phyloP scores from a whole-genome alignment of 2,888 invertebrate genomes.

The Xanthia icteritia region DNA sequence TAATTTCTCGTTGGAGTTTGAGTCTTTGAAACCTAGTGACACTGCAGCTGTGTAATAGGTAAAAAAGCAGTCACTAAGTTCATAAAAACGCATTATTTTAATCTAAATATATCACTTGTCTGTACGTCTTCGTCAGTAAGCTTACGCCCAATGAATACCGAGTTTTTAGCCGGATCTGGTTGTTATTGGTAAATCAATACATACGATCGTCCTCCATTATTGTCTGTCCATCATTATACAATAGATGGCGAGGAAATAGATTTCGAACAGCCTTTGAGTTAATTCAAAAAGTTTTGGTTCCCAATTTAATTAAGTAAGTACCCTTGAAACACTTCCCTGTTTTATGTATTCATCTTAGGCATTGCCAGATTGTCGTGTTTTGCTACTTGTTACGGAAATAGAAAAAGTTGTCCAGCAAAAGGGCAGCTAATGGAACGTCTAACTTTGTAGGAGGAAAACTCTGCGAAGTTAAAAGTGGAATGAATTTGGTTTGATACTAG shows the following conservation, averaged over 20 bases:
- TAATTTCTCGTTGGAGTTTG: no score
- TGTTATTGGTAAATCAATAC: slow-evolving; percentile 25
- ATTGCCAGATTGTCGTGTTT: background rate
- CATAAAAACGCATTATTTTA: background rate
- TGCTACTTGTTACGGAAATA: background rate
- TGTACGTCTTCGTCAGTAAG: background rate
- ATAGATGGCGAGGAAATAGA: slow-evolving; percentile 35
- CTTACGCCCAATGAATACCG: background rate
- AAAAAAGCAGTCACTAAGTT: background rate
- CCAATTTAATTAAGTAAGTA: slow-evolving; percentile 66
- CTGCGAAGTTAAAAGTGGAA: background rate
- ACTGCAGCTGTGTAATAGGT: no score
- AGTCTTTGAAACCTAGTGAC: no score
- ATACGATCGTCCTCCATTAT: slow-evolving; percentile 11
- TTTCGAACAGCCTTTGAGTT: slow-evolving; percentile 39
- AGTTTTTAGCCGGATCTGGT: background rate
- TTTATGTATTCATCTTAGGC: slow-evolving; percentile 17
- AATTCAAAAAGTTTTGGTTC: slow-evolving; percentile 61
- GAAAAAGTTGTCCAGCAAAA: background rate
- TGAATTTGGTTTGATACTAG: background rate
- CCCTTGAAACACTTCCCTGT: slow-evolving; percentile 38
- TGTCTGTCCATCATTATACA: no score
- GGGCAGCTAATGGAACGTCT: background rate
- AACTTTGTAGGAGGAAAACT: background rate
- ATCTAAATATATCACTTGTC: background rate